Base-by-base conservation (phyloP, 37 sponge, comb jelly and placozoan genomes). In the Aplysina aerophoba region DNA sequence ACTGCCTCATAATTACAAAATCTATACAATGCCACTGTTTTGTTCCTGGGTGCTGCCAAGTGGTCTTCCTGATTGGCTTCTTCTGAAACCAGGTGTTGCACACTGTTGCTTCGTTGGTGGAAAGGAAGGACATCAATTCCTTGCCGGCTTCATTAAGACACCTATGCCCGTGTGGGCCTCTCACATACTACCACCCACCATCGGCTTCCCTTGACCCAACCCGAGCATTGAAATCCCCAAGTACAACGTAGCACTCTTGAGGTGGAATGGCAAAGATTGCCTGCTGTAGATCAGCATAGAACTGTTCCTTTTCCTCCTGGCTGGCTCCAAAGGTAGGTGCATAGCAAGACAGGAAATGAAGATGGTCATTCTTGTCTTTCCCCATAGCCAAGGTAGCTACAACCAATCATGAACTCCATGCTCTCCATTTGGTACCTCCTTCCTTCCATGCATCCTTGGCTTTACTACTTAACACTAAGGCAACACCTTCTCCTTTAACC, bases 1-100 rank as follows among this genome's bases (percentile, higher is more conserved):
- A 28, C 44, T 72, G 60, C 55, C 63, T 83, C 4, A 88, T 56
- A 5, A 88, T 82, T 41, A 74, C 84, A 38, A 54, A 88, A 30
- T 88, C 88, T 33, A 82, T 88, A n/a, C n/a, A n/a, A n/a, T n/a
- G n/a, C n/a, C n/a, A 59, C 87, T 80, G 67, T 63, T 84, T 39
- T 81, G 79, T 24, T 62, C n/a, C 8, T 44, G 50, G 50, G 8
- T 44, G 50, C 50, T 44, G 50, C 50, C 50, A 44, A 8, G 50
- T 44, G 3, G 3, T 3, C 8, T 44, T 44, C 6, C 8, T 3
- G 3, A 44, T 44, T 44, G 6, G 50, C 50, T 44, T 81, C 83
- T 82, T 82, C 62, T 72, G 20, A 40, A 82, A 88, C 83, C 83
- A 88, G 0, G 75, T 88, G 64, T 88, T 88, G 59, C 78, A 75